Conservation (phyloP, 2,888 invertebrate species). For the Pterobdella sp. region DNA sequence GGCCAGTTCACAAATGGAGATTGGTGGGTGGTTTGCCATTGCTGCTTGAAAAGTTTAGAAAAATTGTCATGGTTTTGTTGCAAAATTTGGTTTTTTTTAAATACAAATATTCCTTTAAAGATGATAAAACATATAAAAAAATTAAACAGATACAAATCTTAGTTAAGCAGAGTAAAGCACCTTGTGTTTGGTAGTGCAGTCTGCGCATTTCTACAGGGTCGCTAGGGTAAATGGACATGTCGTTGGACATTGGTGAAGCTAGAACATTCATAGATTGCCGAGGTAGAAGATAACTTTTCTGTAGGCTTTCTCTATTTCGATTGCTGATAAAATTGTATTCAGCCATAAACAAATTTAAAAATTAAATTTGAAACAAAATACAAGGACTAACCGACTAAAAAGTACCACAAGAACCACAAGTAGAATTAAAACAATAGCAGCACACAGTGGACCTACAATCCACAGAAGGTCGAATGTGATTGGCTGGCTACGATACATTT, state of each 20-base stretch:
- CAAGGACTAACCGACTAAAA: slow-evolving; percentile 26
- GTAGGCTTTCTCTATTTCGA: slow-evolving; percentile 14
- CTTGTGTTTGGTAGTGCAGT: slow-evolving; percentile 91
- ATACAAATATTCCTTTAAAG: background rate
- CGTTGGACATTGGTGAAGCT: slow-evolving; percentile 32
- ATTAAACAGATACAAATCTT: background rate
- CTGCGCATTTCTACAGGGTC: slow-evolving; percentile 94
- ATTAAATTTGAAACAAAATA: background rate
- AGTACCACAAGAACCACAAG: slow-evolving; percentile 62
- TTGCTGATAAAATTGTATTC: too few species aligned
- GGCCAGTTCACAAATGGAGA: slow-evolving; percentile 82
- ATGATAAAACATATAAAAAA: background rate
- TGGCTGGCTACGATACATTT: background rate
- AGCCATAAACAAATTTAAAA: too few species aligned
- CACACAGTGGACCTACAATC: slow-evolving; percentile 82
- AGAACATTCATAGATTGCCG: slow-evolving; percentile 45
- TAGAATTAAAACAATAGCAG: slow-evolving; percentile 74
- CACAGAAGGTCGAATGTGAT: slow-evolving; percentile 57
- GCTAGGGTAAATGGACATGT: slow-evolving; percentile 62
- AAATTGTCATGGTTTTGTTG: background rate
- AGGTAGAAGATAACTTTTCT: slow-evolving; percentile 48
- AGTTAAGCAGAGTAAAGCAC: too few species aligned
- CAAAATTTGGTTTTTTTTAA: background rate
- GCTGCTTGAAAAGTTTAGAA: slow-evolving; percentile 38
- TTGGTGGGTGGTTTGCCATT: slow-evolving; percentile 73